Conservation (phyloP, 2,113 vertebrate genomes). For the Oriolus oriolus region DNA sequence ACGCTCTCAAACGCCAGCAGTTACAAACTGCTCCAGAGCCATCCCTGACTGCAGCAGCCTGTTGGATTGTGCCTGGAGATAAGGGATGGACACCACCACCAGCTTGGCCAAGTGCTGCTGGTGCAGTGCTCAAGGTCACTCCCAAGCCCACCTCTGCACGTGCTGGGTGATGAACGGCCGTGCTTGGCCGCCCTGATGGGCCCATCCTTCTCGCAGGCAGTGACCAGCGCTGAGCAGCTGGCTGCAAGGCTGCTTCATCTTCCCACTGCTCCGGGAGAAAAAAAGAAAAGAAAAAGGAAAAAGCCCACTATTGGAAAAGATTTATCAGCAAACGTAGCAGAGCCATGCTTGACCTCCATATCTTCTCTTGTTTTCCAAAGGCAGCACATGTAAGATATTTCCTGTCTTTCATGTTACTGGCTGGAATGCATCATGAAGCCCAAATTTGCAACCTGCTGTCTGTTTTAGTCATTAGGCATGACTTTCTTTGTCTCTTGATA, state of each 20-base stretch:
- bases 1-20: not conserved
- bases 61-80: not conserved
- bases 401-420: slow-evolving; percentile 39
- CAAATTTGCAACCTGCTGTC: slow-evolving; percentile 49
- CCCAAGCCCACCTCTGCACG: not conserved
- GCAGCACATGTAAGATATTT: slow-evolving; percentile 18
- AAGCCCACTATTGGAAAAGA: not conserved
- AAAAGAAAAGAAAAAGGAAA: not conserved
- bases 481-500: slow-evolving; percentile 18
- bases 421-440: slow-evolving; percentile 8
- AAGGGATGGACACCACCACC: not conserved
- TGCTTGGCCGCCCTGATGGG: not conserved
- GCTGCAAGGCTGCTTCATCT: slow-evolving; percentile 8
- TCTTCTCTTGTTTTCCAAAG: slow-evolving; percentile 18
- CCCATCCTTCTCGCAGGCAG: slow-evolving; percentile 26
- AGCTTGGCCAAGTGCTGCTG: not conserved
- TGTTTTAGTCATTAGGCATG: slow-evolving; percentile 36
- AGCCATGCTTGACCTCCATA: not conserved
- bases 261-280: not conserved
- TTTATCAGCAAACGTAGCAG: not conserved
- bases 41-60: not conserved
- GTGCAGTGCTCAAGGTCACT: slow-evolving; percentile 20
- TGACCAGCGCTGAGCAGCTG: slow-evolving; percentile 33
- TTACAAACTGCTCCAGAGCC: not conserved
- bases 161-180: slow-evolving; percentile 27